A percentile compares a stretch with the other conserved stretches of the same genome.
These are phyloP conservation scores for Silurus glanis DNA, from an alignment of 2,113 vertebrate species.

Conservation along the genomic window DNA sequence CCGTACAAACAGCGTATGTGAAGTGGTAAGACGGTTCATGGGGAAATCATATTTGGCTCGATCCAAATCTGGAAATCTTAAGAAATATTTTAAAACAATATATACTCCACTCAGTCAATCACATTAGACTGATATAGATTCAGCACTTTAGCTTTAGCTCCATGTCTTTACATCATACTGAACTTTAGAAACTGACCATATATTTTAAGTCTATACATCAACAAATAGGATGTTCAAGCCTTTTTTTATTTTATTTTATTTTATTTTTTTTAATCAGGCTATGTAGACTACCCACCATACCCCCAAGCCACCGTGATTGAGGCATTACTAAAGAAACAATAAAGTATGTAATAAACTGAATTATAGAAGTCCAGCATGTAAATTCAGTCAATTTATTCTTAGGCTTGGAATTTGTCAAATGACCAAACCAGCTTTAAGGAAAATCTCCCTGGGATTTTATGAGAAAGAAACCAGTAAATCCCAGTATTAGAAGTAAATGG, in stretches of 20 bases:
- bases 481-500: too few relatives aligned
- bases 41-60: neutral
- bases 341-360: neutral
- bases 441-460: too few relatives aligned
- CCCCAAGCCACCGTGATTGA: neutral
- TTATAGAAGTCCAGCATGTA: neutral
- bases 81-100: neutral
- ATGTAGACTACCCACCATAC: neutral
- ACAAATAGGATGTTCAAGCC: too few relatives aligned
- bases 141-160: too few relatives aligned
- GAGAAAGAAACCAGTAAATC: too few relatives aligned
- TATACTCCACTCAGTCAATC: neutral
- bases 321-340: neutral
- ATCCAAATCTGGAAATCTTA: neutral
- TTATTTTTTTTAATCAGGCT: neutral
- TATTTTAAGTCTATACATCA: too few relatives aligned
- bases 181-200: too few relatives aligned
- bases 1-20: neutral
- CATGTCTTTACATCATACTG: too few relatives aligned
- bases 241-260: too few relatives aligned
- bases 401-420: too few relatives aligned
- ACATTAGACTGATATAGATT: neutral
- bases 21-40: neutral
- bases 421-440: too few relatives aligned
- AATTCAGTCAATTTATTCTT: neutral